Percentiles rank a stretch among this genome's conserved stretches.
Conservation (phyloP, 2,797 vertebrate genomes). For the Acropternis orthonyx region DNA sequence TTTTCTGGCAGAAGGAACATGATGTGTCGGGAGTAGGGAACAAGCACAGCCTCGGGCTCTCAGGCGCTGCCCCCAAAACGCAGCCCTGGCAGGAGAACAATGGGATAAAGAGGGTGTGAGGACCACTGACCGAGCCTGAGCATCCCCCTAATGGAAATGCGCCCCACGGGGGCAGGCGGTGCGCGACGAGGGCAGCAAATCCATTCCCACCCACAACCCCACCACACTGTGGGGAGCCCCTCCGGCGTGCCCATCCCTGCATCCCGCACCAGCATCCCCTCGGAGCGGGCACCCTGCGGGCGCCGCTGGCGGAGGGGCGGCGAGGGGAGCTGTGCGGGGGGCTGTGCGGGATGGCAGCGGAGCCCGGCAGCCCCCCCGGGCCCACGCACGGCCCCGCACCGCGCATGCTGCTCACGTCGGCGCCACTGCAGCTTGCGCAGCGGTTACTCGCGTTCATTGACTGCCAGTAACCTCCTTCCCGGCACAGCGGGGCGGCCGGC, state of each 20-base stretch:
- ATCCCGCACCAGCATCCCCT: neutral
- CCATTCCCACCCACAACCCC: accelerated
- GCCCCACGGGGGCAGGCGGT: neutral
- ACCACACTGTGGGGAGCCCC: neutral
- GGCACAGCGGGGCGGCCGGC: neutral
- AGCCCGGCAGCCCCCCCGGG: neutral
- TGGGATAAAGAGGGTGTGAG: accelerated
- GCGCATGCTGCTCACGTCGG: constrained; percentile 58
- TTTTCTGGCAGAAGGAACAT: constrained; percentile 25
- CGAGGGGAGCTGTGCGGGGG: neutral
- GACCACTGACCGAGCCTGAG: neutral
- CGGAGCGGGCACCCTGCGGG: accelerated
- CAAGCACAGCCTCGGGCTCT: neutral
- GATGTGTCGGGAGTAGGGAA: neutral
- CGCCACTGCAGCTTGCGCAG: constrained; percentile 60
- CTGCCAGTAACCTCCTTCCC: constrained; percentile 68
- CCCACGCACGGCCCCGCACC: neutral
- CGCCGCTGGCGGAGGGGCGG: neutral
- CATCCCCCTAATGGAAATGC: accelerated
- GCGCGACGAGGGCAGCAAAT: accelerated
- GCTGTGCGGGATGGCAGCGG: neutral
- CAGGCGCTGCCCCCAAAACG: neutral
- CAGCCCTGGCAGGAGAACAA: neutral
- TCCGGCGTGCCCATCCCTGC: neutral
- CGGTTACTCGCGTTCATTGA: constrained; percentile 71